These are phyloP conservation scores for Acanthurus tractus DNA, from an alignment of 2,797 vertebrate genomes.

Conservation along the genomic window DNA sequence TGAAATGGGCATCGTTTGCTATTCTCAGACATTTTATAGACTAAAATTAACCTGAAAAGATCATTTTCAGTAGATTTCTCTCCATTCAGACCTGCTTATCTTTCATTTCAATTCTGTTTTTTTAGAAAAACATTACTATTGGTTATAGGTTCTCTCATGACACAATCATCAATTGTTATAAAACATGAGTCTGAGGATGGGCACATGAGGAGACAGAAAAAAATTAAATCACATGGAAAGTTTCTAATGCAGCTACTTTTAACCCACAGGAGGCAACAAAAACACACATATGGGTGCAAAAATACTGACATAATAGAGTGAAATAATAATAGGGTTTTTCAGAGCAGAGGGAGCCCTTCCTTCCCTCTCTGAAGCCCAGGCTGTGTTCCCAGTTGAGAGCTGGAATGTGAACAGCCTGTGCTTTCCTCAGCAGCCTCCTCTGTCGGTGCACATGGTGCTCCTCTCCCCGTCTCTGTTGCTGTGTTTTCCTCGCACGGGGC, in stretches of 20 bases:
- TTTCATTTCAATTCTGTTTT: no score
- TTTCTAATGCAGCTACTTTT: not conserved
- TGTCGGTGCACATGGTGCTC: slow-evolving; percentile 42
- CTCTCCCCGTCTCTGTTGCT: slow-evolving; percentile 20
- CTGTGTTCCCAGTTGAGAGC: slow-evolving; percentile 24
- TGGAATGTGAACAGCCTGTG: slow-evolving; percentile 58
- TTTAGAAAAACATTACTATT: no score
- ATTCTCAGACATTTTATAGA: not conserved
- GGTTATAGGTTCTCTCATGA: no score
- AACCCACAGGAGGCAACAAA: not conserved
- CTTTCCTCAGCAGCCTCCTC: slow-evolving; percentile 37
- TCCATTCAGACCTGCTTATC: no score
- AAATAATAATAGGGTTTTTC: not conserved
- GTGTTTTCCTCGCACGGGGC: slow-evolving; percentile 53
- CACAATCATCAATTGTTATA: not conserved
- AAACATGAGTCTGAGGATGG: no score
- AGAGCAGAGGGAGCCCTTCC: not conserved
- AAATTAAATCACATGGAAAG: not conserved
- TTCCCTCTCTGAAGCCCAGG: not conserved
- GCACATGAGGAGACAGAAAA: not conserved
- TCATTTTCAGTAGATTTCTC: no score
- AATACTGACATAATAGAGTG: not conserved
- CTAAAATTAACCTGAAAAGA: no score
- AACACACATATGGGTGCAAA: not conserved
- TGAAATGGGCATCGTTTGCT: not conserved